Evolutionary conservation across 1,140 invertebrate genomes (phyloP).

Genomic region (Spodoptera frugiperda): DNA sequence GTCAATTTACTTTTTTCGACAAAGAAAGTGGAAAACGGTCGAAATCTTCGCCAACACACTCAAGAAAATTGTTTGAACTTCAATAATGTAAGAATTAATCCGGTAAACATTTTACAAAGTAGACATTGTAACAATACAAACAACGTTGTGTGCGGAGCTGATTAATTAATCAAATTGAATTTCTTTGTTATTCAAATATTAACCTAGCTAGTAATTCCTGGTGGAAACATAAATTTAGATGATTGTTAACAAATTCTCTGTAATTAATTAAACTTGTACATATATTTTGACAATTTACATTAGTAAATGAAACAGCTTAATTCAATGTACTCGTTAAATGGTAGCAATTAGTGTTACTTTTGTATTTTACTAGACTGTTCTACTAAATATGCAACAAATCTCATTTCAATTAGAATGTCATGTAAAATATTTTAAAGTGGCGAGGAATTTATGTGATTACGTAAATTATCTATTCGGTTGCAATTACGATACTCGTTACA

Average conservation of each 20-base stretch:
- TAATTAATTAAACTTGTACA: conserved; percentile 39
- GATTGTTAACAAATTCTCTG: conserved; percentile 31
- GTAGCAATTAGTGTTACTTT: not conserved
- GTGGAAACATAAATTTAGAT: conserved; percentile 43
- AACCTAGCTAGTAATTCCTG: conserved; percentile 28
- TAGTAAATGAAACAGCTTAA: not conserved
- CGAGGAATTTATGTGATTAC: too few relatives aligned
- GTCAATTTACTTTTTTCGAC: too few relatives aligned
- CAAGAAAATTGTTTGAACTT: not conserved
- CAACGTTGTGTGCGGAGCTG: conserved; percentile 7
- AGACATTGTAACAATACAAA: conserved; percentile 12
- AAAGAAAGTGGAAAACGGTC: not conserved
- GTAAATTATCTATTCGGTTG: too few relatives aligned
- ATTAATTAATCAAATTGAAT: conserved; percentile 44
- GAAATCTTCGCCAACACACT: not conserved
- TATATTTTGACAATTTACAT: conserved; percentile 15
- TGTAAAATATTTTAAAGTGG: too few relatives aligned
- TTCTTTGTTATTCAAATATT: conserved; percentile 39
- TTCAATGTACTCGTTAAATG: not conserved
- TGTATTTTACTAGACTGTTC: not conserved
- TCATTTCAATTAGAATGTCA: not conserved
- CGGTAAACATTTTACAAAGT: conserved; percentile 23
- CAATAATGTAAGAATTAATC: conserved; percentile 11
- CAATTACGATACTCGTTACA: too few relatives aligned
- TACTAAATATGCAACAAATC: too few relatives aligned